These are phyloP conservation scores for Rissa tridactyla DNA, from an alignment of 2,113 vertebrate genomes.

Conservation along the genomic window DNA sequence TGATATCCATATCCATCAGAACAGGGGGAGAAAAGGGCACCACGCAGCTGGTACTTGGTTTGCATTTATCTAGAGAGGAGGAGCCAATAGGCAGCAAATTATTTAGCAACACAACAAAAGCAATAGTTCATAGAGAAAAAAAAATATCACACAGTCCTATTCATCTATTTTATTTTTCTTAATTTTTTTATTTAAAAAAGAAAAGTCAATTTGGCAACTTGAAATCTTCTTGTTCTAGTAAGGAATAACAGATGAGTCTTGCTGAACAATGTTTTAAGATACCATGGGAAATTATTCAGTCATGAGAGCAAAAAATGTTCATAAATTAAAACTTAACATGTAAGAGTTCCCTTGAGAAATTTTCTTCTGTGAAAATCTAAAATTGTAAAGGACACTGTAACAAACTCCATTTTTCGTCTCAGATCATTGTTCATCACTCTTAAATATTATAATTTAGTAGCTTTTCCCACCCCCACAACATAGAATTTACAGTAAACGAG, in stretches of 20 bases:
- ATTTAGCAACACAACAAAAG: not conserved
- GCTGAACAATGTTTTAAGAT: not conserved
- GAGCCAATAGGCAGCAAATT: not conserved
- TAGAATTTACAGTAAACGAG: not conserved
- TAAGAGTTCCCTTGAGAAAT: not conserved
- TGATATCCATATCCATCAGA: slow-evolving; percentile 78
- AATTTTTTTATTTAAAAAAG: not conserved
- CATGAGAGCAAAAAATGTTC: not conserved
- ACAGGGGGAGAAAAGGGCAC: slow-evolving; percentile 22
- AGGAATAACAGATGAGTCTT: not conserved
- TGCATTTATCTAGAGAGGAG: slow-evolving; percentile 80
- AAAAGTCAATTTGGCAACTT: not conserved
- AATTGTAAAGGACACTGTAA: not conserved
- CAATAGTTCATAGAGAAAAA: not conserved
- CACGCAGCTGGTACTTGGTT: slow-evolving; percentile 57
- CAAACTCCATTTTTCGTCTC: not conserved
- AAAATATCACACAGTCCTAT: not conserved
- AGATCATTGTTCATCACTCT: not conserved
- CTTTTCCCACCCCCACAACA: not conserved
- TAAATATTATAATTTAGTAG: not conserved
- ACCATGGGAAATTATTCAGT: not conserved
- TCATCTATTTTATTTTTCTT: not conserved
- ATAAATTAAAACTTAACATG: not conserved
- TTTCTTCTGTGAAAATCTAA: not conserved
- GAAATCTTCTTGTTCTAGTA: not conserved